Evolutionary conservation across 2,888 invertebrate genomes (phyloP).

Genomic region (Pinctada fucata): DNA sequence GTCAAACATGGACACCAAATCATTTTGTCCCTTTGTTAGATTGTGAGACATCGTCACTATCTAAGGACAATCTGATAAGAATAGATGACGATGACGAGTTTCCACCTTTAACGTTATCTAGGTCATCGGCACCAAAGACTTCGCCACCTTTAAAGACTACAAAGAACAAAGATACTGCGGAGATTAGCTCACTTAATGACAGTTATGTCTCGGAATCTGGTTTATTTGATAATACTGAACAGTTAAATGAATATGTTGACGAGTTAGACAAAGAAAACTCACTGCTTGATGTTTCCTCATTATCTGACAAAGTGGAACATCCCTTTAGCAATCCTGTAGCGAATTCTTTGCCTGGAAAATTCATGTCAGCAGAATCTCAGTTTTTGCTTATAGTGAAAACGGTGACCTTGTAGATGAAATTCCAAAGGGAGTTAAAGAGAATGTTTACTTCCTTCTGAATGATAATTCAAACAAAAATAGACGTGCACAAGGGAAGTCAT

Average conservation of each 20-base stretch:
- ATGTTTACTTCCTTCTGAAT: slow-evolving; percentile 16
- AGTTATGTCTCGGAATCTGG: too few species aligned
- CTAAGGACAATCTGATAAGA: not conserved
- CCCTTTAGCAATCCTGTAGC: not conserved
- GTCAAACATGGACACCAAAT: slow-evolving; percentile 3
- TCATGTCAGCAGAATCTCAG: slow-evolving; percentile 1
- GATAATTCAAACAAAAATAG: slow-evolving; percentile 14
- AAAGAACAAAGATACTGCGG: too few species aligned
- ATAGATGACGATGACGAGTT: too few species aligned
- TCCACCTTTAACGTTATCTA: not conserved
- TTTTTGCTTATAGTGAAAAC: not conserved
- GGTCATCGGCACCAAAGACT: too few species aligned
- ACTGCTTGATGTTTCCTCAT: not conserved
- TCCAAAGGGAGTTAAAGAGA: slow-evolving; percentile 15
- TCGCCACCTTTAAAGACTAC: too few species aligned
- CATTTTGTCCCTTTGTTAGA: slow-evolving; percentile 5
- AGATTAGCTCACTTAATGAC: too few species aligned
- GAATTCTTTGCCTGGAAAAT: not conserved
- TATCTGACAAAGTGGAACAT: not conserved
- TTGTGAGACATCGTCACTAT: not conserved
- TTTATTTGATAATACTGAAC: not conserved
- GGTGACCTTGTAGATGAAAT: not conserved
- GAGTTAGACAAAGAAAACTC: not conserved
- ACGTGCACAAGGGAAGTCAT: not conserved
- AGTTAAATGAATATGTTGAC: not conserved